phyloP scores from a whole-genome alignment of 1,140 invertebrate species.

The Theocolax elegans region DNA sequence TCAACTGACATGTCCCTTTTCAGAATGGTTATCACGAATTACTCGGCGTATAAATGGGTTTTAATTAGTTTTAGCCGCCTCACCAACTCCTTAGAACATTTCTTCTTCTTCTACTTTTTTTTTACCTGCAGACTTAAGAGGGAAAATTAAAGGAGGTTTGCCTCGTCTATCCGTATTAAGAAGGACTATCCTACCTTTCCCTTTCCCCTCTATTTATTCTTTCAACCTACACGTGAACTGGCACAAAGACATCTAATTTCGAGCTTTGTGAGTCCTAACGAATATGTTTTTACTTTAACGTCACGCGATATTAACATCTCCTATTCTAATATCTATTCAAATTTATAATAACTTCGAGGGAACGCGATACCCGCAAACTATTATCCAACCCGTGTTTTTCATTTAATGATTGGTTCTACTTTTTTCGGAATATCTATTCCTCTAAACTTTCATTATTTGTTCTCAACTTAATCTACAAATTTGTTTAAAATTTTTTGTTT shows the following conservation, averaged over 20 bases:
- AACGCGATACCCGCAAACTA: too few relatives aligned
- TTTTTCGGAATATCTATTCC: too few relatives aligned
- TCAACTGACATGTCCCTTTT: conserved; percentile 44
- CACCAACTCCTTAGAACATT: neutral
- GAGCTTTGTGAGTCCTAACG: conserved; percentile 14
- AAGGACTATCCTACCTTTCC: neutral
- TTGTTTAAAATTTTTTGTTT: too few relatives aligned
- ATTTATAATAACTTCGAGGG: too few relatives aligned
- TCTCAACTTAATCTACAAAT: too few relatives aligned
- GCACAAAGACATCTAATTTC: conserved; percentile 31
- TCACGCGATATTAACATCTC: too few relatives aligned
- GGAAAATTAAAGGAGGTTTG: conserved; percentile 32
- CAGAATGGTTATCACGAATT: conserved; percentile 62
- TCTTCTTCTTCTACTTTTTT: neutral
- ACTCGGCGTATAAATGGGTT: conserved; percentile 61
- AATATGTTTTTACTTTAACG: too few relatives aligned
- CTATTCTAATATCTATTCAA: too few relatives aligned
- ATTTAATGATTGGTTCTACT: too few relatives aligned
- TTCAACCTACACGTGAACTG: neutral
- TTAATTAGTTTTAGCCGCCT: conserved; percentile 58
- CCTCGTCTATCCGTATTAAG: neutral
- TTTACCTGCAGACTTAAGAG: conserved; percentile 5
- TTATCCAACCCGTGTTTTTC: too few relatives aligned
- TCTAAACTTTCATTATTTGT: too few relatives aligned
- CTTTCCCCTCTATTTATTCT: conserved; percentile 9